These are phyloP conservation scores for Larimichthys crocea DNA, from an alignment of 2,113 vertebrate species.

Conservation along the genomic window DNA sequence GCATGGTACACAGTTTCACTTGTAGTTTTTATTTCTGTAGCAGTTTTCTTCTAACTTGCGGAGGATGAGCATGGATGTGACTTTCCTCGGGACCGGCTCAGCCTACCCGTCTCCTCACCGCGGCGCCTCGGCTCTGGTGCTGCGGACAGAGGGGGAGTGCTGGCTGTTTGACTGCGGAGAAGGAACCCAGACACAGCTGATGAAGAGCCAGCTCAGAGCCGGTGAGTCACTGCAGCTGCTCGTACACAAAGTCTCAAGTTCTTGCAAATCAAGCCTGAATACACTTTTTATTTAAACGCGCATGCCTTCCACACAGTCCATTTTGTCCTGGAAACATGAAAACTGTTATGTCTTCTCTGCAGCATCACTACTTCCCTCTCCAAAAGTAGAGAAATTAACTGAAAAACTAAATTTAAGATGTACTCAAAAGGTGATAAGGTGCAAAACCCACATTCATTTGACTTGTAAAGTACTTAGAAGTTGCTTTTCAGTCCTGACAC, in stretches of 20 bases:
- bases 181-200: slow-evolving; percentile 94
- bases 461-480: too few relatives aligned
- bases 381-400: too few relatives aligned
- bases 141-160: slow-evolving; percentile 90
- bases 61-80: slow-evolving; percentile 91
- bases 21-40: accelerated
- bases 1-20: not conserved
- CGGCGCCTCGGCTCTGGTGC: slow-evolving; percentile 89
- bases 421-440: too few relatives aligned
- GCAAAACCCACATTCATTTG: too few relatives aligned
- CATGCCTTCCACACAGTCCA: not conserved
- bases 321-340: not conserved
- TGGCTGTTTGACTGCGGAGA: slow-evolving; percentile 99
- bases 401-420: too few relatives aligned
- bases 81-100: slow-evolving; percentile 93
- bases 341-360: too few relatives aligned
- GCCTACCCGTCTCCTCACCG: slow-evolving; percentile 90
- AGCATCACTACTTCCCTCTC: too few relatives aligned
- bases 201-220: slow-evolving; percentile 90
- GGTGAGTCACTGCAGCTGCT: slow-evolving; percentile 73
- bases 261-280: not conserved
- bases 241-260: too few relatives aligned
- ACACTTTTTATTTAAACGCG: not conserved
- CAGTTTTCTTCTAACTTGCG: too few relatives aligned
- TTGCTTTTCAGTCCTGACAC: too few relatives aligned